Conservation (phyloP, 30 jellyfish, hydroid and myxozoan species). For the Aurelia aurita region DNA sequence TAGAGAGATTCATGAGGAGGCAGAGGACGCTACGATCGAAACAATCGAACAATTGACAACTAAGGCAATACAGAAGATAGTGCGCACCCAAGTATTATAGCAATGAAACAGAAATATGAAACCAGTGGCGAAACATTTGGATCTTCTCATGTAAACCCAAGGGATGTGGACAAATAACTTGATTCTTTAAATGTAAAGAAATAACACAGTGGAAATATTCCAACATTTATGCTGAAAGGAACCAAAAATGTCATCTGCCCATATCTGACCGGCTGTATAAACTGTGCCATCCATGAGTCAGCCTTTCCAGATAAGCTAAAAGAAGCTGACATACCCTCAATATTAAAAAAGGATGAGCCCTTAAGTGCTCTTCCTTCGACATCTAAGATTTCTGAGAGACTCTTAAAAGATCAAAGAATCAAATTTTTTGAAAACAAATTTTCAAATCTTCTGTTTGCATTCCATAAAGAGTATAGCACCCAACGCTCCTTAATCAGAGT, state of each 20-base stretch:
- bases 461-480: too few species aligned
- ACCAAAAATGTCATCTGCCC: constrained; percentile 47
- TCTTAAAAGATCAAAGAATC: too few species aligned
- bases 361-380: too few species aligned
- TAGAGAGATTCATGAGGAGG: background rate
- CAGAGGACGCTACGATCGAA: constrained; percentile 24
- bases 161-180: constrained; percentile 19
- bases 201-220: background rate
- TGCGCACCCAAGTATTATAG: constrained; percentile 21
- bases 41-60: constrained; percentile 19
- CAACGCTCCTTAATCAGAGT: too few species aligned
- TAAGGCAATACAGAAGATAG: background rate
- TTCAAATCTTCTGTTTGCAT: too few species aligned
- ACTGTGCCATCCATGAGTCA: too few species aligned
- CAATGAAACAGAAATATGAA: constrained; percentile 13
- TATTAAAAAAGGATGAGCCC: background rate
- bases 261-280: constrained; percentile 27
- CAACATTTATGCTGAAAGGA: too few species aligned
- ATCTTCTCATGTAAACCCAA: constrained; percentile 16
- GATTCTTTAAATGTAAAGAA: constrained; percentile 10
- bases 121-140: constrained; percentile 27
- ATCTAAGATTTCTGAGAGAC: too few species aligned
- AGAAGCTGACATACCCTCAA: constrained; percentile 8
- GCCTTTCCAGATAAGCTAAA: constrained; percentile 9
- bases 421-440: too few species aligned